Conservation (phyloP, 2,113 vertebrate genomes). For the Malurus elegans region DNA sequence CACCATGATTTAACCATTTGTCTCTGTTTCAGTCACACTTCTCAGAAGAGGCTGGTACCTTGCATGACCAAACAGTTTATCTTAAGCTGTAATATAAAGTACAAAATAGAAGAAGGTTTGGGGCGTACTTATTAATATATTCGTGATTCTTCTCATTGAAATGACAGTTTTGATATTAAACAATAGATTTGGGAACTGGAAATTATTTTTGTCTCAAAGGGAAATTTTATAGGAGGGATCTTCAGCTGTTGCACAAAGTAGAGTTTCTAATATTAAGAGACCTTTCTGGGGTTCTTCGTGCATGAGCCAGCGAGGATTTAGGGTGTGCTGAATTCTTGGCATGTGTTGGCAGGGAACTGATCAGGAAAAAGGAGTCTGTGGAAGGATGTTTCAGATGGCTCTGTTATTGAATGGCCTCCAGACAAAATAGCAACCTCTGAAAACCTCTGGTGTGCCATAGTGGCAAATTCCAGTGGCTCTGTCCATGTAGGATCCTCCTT, state of each 20-base stretch:
- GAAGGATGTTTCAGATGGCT: not conserved
- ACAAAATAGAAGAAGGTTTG: not conserved
- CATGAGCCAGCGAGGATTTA: not conserved
- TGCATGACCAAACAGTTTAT: not conserved
- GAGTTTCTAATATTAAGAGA: not conserved
- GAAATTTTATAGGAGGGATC: not conserved
- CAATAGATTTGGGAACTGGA: not conserved
- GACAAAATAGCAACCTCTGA: not conserved
- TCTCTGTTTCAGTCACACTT: not conserved
- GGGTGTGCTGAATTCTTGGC: not conserved
- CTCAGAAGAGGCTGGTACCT: not conserved
- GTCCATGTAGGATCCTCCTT: not conserved
- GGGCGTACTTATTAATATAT: not conserved
- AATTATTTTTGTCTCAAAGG: not conserved
- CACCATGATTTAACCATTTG: not conserved
- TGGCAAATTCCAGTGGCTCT: not conserved
- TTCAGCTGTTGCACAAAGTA: not conserved
- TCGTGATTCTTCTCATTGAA: not conserved
- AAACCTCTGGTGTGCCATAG: fast-evolving
- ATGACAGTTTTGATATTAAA: not conserved
- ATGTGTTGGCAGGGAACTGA: not conserved
- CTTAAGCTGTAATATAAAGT: not conserved
- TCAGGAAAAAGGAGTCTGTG: not conserved
- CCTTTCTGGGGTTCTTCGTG: not conserved
- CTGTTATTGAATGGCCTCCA: not conserved